Evolutionary conservation across 1,140 invertebrate genomes (phyloP), one percentile per base, ranked within the genome.

Genomic region (Lepidostoma basale): DNA sequence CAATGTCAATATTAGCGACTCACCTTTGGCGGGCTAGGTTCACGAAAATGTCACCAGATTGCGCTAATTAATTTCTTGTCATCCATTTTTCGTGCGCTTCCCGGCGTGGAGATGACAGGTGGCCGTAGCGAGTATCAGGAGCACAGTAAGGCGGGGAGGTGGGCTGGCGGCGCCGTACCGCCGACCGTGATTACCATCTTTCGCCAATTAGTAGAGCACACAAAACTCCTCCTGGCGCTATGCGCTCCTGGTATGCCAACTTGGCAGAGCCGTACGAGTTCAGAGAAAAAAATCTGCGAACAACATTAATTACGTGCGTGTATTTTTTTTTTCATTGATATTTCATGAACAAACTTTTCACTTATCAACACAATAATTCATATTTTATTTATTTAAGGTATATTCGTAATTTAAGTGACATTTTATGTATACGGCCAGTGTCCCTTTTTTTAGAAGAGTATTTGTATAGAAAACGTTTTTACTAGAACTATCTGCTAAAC

Each of bases 181-280:
- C 25, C 54, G 39, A 45, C 59, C 70, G 60, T 73, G 81, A 83
- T 83, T 83, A 82, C 76, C 81, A 83, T 83, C 82, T 82, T 83
- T 82, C 80, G 75, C 81, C 81, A 83, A 83, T 83, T 83, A 83
- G 82, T 81, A 82, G 81, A 82, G 81, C 81, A 83, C 78, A 83
- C 81, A 83, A 82, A 82, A 83, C 81, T 83, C 81, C 81, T 79
- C 80, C 80, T 79, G 75, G 75, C 82, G 80, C 80, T 80, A 77
- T 77, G 74, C 68, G 78, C 79, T 78, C 79, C 80, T 78, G 79
- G 79, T 81, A 81, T 78, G 78, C 36, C 20, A 3, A 18, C 22
- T 10, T 12, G 45, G 5, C 45, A 49, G 45, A 23, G 45, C 45
- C 18, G 45, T 12, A 23, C n/a, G n/a, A n/a, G n/a, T n/a, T n/a